Base-by-base conservation (phyloP, 2,113 vertebrate species). In the Chauna torquata region DNA sequence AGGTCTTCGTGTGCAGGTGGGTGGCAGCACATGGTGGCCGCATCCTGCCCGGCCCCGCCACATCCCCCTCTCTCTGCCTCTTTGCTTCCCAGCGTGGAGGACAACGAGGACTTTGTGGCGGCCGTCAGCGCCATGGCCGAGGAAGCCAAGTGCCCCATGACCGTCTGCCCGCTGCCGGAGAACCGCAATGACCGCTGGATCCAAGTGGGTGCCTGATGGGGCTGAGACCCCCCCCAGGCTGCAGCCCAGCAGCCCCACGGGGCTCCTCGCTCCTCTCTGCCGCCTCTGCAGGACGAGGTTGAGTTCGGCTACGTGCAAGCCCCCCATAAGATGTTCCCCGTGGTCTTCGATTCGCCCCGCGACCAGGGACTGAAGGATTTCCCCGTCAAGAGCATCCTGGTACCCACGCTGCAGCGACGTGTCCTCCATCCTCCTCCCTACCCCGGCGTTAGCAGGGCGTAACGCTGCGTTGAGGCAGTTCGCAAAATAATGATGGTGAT, bases 281-380 rank as follows among this genome's bases (percentile, higher is more conserved):
- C 42, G 36, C 8, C 88, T 16, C 70, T 38, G 11, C 96, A 99
- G 99, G 99, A 99, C 3, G 99, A 99, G 97, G 65, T 99, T n/a
- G 99, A 99, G 94, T 99, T 99, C 17, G 99, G 99, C 47, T 99
- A 99, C 15, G 87, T 98, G 1, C 98, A 99, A 88, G 98, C 99
- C 0, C 99, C 99, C 2, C 99, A 99, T 95, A 99, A 99, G 13
- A 62, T 70, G 1, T 98, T 99, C 68, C 99, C 99, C 0, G 99
- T 99, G 10, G 99, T 99, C 54, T 98, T 99, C 3, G 99, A 99
- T 95, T 99, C 99, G 0, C 99, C 99, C 4, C 97, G 99, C 6
- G 97, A 99, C 15, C 18, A 96, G 2, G 16, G 44, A 0, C 98
- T 99, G 28, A 28, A 74, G 40, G 93, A 98, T 40, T 99, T 99